These are phyloP conservation scores for Malurus elegans DNA, from an alignment of 2,113 vertebrate species.

Conservation along the genomic window DNA sequence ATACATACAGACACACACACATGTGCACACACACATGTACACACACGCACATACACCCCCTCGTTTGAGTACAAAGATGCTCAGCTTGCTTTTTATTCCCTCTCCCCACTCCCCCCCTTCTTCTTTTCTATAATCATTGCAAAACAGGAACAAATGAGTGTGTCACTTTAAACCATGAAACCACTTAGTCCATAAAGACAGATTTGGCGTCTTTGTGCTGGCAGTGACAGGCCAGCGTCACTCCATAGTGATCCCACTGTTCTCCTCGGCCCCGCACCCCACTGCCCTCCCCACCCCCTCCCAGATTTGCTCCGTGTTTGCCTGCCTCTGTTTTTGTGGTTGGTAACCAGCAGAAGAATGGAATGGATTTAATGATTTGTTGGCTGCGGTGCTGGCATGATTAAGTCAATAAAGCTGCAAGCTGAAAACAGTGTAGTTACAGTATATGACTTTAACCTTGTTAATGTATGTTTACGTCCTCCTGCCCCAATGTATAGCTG, in stretches of 20 bases:
- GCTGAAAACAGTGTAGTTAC: conserved; percentile 65
- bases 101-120: neutral
- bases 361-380: conserved; percentile 75
- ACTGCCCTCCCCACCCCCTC: neutral
- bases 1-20: neutral
- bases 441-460: conserved; percentile 72
- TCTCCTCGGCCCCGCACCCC: conserved; percentile 11
- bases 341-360: conserved; percentile 69
- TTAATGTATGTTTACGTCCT: conserved; percentile 68
- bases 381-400: conserved; percentile 63
- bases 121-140: conserved; percentile 46
- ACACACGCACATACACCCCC: too few species aligned
- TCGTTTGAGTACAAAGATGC: neutral
- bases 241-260: conserved; percentile 58
- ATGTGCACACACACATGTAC: neutral
- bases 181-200: conserved; percentile 50
- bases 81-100: neutral
- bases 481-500: conserved; percentile 40
- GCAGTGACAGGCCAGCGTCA: conserved; percentile 43
- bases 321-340: conserved; percentile 63
- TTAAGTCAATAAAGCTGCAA: conserved; percentile 72
- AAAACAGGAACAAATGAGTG: conserved; percentile 64
- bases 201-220: conserved; percentile 58
- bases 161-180: conserved; percentile 66
- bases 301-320: conserved; percentile 25